These are phyloP conservation scores for Copidosoma floridanum DNA, from an alignment of 1,140 invertebrate genomes.

Conservation along the genomic window DNA sequence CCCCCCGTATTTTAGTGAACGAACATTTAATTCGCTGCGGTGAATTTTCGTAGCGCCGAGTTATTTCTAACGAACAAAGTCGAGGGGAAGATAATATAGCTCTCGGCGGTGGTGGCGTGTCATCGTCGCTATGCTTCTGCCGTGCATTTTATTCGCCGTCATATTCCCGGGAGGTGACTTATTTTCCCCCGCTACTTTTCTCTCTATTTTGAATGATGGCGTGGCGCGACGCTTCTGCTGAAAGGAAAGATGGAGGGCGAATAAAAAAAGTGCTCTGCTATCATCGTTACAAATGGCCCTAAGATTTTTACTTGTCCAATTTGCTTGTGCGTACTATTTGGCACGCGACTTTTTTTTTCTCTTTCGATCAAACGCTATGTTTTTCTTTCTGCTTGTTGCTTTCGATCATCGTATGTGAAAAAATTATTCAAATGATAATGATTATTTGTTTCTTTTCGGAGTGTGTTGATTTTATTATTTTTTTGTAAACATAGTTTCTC, in stretches of 20 bases:
- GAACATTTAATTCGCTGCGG: not conserved
- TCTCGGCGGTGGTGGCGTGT: not conserved
- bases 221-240: not conserved
- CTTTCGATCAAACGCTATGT: conserved; percentile 1
- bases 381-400: too few species aligned
- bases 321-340: too few species aligned
- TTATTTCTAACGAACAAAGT: not conserved
- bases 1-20: too few species aligned
- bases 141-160: conserved; percentile 11
- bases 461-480: too few species aligned
- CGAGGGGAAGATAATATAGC: conserved; percentile 1
- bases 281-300: conserved; percentile 18
- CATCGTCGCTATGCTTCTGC: not conserved
- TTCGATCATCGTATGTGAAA: too few species aligned
- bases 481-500: too few species aligned
- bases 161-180: conserved; percentile 18
- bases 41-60: not conserved
- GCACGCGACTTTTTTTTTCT: not conserved
- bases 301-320: conserved; percentile 12
- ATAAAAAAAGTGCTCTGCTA: not conserved
- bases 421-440: conserved; percentile 5
- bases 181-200: conserved; percentile 6
- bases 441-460: not conserved
- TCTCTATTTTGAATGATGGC: conserved; percentile 12
- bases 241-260: not conserved